Evolutionary conservation across 2,888 invertebrate genomes (phyloP), one percentile per base, ranked within the genome.

Genomic region (Hypomecis punctinalis): DNA sequence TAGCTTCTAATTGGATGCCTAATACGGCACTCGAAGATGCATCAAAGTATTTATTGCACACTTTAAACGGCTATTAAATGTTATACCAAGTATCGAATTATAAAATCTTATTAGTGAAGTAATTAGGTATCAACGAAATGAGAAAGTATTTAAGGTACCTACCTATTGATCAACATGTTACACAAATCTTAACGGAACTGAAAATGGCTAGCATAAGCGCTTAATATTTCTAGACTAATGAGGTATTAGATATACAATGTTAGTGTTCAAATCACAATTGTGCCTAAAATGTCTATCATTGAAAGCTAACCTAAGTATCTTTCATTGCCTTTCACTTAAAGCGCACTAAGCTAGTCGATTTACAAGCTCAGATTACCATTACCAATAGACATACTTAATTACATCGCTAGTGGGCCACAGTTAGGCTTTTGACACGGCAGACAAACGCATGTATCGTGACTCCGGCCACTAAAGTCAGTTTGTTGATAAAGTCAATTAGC

Each of bases 401-500:
- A 90, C 83, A 82, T 77, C 79, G 82, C 83, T 83, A 86, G 87
- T 89, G 86, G 84, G 83, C 84, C 86, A 83, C 85, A 86, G 91
- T 90, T 89, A 90, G 88, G 90, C 90, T 90, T 92, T 92, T 90
- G 91, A 91, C 90, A 84, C 87, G 85, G 80, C 89, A 87, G 89
- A 91, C 89, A 89, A 90, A 90, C 92, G 86, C 89, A 86, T 91
- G 90, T 91, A 89, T 93, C 93, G 93, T 93, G 92, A 91, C 91
- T 91, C 80, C 79, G 81, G 86, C 89, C 91, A 89, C 91, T 93
- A 91, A 93, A 91, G 88, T 91, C 89, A 82, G 91, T 92, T 91
- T 93, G 93, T 92, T 93, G 93, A 93, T 93, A 93, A 92, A 92
- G 93, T 91, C 93, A 93, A 93, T 93, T 93, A 93, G 91, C 84